These are phyloP conservation scores for Myotis davidii DNA, from an alignment of 2,113 vertebrate genomes.

Conservation along the genomic window DNA sequence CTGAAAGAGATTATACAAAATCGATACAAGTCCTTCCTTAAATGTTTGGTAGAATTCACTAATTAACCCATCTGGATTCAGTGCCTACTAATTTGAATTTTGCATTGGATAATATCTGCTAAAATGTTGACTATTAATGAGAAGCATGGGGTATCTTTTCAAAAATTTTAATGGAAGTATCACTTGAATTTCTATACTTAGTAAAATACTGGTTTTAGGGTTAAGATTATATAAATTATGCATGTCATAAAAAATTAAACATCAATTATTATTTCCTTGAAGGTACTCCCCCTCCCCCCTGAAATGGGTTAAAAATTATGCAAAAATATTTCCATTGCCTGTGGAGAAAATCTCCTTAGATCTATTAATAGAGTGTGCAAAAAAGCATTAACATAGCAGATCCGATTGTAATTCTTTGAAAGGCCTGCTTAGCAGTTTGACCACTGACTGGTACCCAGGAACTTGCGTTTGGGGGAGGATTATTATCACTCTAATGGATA, in stretches of 20 bases:
- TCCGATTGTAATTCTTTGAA: not conserved
- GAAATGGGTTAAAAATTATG: not conserved
- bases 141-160: not conserved
- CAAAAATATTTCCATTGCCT: not conserved
- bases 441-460: not conserved
- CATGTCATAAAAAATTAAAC: not conserved
- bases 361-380: not conserved
- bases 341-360: not conserved
- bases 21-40: not conserved
- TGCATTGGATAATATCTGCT: not conserved
- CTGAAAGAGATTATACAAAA: not conserved
- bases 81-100: not conserved
- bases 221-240: not conserved
- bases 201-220: not conserved
- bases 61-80: not conserved
- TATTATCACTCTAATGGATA: not conserved
- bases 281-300: not conserved
- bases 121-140: not conserved
- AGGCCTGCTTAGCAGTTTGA: not conserved
- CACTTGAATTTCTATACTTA: not conserved
- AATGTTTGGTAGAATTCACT: not conserved
- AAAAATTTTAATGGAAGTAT: not conserved
- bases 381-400: not conserved
- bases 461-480: not conserved
- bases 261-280: not conserved